Percentiles rank a stretch among this genome's conserved stretches.
phyloP scores from a whole-genome alignment of 2,888 invertebrate species.

The Lasioglossum calceatum region DNA sequence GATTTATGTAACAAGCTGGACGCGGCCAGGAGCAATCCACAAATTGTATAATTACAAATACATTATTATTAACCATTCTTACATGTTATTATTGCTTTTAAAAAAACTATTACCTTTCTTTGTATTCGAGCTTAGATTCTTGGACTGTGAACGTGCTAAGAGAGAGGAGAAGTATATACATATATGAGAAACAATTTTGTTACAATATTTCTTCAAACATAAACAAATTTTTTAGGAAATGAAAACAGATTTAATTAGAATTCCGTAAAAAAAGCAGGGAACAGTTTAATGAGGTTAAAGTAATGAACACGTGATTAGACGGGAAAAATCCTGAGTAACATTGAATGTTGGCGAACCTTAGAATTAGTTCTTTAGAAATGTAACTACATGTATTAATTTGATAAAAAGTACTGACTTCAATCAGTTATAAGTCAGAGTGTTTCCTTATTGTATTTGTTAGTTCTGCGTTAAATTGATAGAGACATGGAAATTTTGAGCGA shows the following conservation, averaged over 20 bases:
- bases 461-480: not conserved
- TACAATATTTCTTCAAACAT: not conserved
- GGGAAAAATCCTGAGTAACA: not conserved
- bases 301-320: not conserved
- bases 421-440: not conserved
- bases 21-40: not conserved
- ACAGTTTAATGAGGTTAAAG: not conserved
- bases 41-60: not conserved
- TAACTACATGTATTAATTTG: not conserved
- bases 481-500: not conserved
- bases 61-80: not conserved
- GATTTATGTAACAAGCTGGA: not conserved
- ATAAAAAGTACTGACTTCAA: not conserved
- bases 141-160: constrained; percentile 12
- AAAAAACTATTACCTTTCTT: constrained; percentile 1
- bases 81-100: constrained; percentile 6
- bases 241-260: not conserved
- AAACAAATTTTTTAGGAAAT: not conserved
- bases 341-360: not conserved
- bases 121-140: not conserved
- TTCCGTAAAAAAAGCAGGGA: too few relatives aligned
- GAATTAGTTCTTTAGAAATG: not conserved
- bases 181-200: constrained; percentile 6
- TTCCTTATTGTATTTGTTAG: not conserved
- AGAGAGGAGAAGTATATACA: constrained; percentile 6